Base-by-base conservation (phyloP, 30 jellyfish, hydroid and myxozoan species). In the Pelagia noctiluca region DNA sequence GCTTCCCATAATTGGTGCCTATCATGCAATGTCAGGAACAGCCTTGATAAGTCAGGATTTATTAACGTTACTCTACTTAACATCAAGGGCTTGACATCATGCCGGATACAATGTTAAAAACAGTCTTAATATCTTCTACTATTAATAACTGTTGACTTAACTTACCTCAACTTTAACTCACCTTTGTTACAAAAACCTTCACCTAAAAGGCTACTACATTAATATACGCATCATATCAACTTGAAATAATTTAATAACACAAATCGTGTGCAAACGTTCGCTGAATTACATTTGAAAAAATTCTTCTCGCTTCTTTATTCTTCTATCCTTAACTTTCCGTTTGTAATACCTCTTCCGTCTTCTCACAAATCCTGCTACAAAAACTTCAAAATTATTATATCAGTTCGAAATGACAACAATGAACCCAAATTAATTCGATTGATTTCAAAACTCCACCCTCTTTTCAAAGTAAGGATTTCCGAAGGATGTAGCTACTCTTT, bases 321-420 rank as follows among this genome's bases (percentile, higher is more conserved):
- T 52, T 25, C 21, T 52, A 25, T 29, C 24, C 68, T 52, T 52
- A 25, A 52, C 21, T 2, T 52, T 52, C 29, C 2, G 23, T 18
- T 18, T 3, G 65, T 50, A 52, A 52, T 7, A 10, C 33, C 32
- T 66, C 79, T 66, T 32, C 63, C 19, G 32, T 37, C 79, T 29
- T 35, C 52, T 30, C 26, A 12, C 21, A 52, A 52, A 66, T 16
- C 79, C 79, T 66, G 79, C 63, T 66, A 31, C 26, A 37, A 66
- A 66, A 66, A 54, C 33, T 31, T 66, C 5, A 42, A 16, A 42
- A 8, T 5, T 42, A 42, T 42, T 42, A 42, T 8, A 5, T 42
- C 57, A 42, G n/a, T n/a, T n/a, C n/a, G n/a, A 29, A 52, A 52
- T 52, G 8, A 52, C 24, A 52, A n/a, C 24, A 52, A 29, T n/a